These are phyloP conservation scores for Psittacara wagleri DNA, from an alignment of 2,113 vertebrate species.

Conservation along the genomic window DNA sequence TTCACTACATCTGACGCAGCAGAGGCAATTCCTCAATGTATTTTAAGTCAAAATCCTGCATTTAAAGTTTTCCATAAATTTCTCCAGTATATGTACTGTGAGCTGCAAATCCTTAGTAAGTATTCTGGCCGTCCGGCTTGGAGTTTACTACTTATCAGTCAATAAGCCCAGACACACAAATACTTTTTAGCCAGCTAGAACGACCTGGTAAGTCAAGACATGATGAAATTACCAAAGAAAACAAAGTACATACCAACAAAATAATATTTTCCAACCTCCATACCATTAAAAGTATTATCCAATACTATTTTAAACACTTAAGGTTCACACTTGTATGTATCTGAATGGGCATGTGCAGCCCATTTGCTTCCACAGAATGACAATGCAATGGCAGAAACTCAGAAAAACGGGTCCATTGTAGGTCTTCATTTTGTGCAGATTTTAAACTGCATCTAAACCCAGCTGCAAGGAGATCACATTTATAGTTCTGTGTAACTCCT, in stretches of 20 bases:
- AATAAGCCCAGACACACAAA: background rate
- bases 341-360: background rate
- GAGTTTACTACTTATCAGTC: background rate
- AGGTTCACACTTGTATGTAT: background rate
- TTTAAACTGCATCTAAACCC: background rate
- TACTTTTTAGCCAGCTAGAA: background rate
- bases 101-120: background rate
- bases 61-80: background rate
- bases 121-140: background rate
- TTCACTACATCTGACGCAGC: background rate
- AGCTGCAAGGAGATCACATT: background rate
- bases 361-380: rapidly evolving
- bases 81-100: background rate
- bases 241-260: background rate
- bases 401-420: background rate
- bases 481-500: background rate
- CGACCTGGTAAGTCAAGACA: background rate
- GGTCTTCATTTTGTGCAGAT: background rate
- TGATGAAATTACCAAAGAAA: background rate
- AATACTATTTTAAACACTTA: background rate
- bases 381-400: background rate
- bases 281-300: background rate
- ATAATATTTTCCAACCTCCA: background rate
- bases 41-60: background rate
- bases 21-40: background rate